A percentile compares a stretch with the other conserved stretches of the same genome.
phyloP scores from a whole-genome alignment of 2,888 invertebrate species.

The Salpingus planirostris region DNA sequence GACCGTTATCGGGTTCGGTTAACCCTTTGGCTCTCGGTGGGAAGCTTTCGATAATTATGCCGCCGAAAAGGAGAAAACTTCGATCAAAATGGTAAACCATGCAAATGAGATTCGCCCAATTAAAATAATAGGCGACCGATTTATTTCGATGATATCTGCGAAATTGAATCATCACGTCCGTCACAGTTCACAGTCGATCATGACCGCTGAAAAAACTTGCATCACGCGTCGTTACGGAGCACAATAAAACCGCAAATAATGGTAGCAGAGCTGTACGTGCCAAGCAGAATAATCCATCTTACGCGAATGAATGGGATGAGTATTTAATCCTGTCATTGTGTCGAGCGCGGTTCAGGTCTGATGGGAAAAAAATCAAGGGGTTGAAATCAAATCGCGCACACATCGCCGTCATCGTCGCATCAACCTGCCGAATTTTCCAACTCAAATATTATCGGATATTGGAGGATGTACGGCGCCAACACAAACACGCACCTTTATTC shows the following conservation, averaged over 20 bases:
- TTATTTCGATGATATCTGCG: too few species aligned
- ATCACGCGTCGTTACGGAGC: constrained; percentile 26
- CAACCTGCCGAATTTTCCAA: constrained; percentile 28
- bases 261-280: constrained; percentile 22
- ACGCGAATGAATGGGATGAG: constrained; percentile 40
- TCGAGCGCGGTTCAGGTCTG: constrained; percentile 5
- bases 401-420: constrained; percentile 13
- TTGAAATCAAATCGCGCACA: too few species aligned
- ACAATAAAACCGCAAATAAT: constrained; percentile 24
- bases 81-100: too few species aligned
- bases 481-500: constrained; percentile 24
- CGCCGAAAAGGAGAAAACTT: too few species aligned
- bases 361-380: constrained; percentile 14
- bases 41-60: too few species aligned
- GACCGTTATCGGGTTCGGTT: too few species aligned
- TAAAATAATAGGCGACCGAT: too few species aligned
- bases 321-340: constrained; percentile 40
- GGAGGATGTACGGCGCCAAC: constrained; percentile 29
- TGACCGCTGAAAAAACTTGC: too few species aligned
- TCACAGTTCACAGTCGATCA: too few species aligned
- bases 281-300: constrained; percentile 38
- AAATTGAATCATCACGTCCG: too few species aligned
- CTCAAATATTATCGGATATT: constrained; percentile 30
- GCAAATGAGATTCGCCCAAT: too few species aligned
- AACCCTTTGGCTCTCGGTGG: too few species aligned